These are phyloP conservation scores for Zeugodacus cucurbitae DNA, from an alignment of 1,140 invertebrate genomes.

Conservation along the genomic window DNA sequence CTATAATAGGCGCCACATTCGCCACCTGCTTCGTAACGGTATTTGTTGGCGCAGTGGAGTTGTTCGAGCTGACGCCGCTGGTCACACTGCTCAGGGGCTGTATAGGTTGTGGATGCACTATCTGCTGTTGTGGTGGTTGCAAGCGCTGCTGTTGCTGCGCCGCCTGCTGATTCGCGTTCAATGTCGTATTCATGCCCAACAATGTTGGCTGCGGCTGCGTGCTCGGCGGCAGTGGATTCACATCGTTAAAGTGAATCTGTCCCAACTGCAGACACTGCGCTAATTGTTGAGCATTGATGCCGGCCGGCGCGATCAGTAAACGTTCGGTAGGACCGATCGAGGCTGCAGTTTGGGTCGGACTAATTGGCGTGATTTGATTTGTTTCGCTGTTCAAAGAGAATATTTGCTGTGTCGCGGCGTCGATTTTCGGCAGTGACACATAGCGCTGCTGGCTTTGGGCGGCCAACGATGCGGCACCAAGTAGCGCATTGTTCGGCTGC, in stretches of 20 bases:
- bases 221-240: slow-evolving; percentile 53
- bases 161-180: slow-evolving; percentile 11
- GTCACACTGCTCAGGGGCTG: slow-evolving; percentile 39
- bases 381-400: slow-evolving; percentile 63
- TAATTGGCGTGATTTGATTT: slow-evolving; percentile 65
- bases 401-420: slow-evolving; percentile 61
- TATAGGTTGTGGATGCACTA: slow-evolving; percentile 60
- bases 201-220: slow-evolving; percentile 41
- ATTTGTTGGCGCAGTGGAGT: slow-evolving; percentile 46
- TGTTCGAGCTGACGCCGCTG: slow-evolving; percentile 53
- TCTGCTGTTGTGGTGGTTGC: slow-evolving; percentile 60
- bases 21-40: slow-evolving; percentile 62
- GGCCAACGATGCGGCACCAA: neutral
- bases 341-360: slow-evolving; percentile 60
- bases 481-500: neutral
- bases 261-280: slow-evolving; percentile 63
- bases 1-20: slow-evolving; percentile 64
- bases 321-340: slow-evolving; percentile 63
- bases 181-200: slow-evolving; percentile 10
- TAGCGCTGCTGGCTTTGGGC: slow-evolving; percentile 51
- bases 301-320: slow-evolving; percentile 61
- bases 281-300: slow-evolving; percentile 64
- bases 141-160: slow-evolving; percentile 42
- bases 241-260: slow-evolving; percentile 64
- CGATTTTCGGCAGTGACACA: slow-evolving; percentile 63